Percentiles rank a stretch among this genome's conserved stretches.
phyloP scores from a whole-genome alignment of 2,888 invertebrate genomes.

The Mechanitis mazaeus region DNA sequence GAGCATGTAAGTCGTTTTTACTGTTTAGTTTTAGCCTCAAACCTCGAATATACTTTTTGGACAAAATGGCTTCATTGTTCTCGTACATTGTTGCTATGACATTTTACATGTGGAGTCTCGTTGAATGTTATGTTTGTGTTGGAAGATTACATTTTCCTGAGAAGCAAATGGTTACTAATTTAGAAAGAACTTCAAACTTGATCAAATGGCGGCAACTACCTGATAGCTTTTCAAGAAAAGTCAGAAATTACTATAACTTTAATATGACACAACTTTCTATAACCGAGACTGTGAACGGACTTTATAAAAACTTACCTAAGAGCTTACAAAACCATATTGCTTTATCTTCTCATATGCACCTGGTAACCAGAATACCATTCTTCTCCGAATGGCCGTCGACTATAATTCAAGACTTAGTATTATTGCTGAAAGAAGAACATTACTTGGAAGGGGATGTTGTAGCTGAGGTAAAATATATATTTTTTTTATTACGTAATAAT shows the following conservation, averaged over 20 bases:
- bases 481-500: neutral
- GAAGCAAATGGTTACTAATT: conserved; percentile 23
- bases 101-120: conserved; percentile 29
- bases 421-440: conserved; percentile 22
- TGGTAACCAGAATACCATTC: conserved; percentile 21
- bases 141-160: conserved; percentile 24
- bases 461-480: neutral
- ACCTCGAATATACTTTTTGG: conserved; percentile 24
- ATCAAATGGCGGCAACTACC: conserved; percentile 24
- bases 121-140: conserved; percentile 24
- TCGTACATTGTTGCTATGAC: conserved; percentile 24
- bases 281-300: conserved; percentile 23
- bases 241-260: conserved; percentile 23
- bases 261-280: conserved; percentile 25
- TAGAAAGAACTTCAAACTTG: conserved; percentile 22
- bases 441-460: conserved; percentile 21
- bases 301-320: conserved; percentile 22
- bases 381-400: conserved; percentile 24
- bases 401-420: conserved; percentile 23
- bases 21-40: conserved; percentile 27
- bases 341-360: conserved; percentile 17
- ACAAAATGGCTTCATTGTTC: conserved; percentile 24
- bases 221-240: conserved; percentile 23
- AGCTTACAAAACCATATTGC: conserved; percentile 23
- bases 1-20: conserved; percentile 27